Percentiles rank a stretch among this genome's conserved stretches.
phyloP scores from a whole-genome alignment of 1,140 invertebrate genomes.

The Nasonia longicornis region DNA sequence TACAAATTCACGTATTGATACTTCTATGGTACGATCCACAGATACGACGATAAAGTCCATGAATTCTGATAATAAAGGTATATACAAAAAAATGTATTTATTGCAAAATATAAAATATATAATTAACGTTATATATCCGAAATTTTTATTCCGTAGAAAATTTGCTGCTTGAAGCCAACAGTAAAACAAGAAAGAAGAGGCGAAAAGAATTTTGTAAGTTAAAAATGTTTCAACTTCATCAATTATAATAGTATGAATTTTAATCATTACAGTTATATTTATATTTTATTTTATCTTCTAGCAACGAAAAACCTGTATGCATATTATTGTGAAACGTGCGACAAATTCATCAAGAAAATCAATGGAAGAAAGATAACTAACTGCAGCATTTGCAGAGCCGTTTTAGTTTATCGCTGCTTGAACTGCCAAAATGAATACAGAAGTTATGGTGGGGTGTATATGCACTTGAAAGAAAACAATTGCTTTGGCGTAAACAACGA shows the following conservation, averaged over 20 bases:
- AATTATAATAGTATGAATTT: too few species aligned
- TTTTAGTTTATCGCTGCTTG: neutral
- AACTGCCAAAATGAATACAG: neutral
- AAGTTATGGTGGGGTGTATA: neutral
- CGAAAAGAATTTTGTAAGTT: neutral
- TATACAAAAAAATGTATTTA: too few species aligned
- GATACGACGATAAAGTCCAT: neutral
- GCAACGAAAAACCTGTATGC: constrained; percentile 9
- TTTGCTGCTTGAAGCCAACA: neutral
- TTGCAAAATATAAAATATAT: too few species aligned
- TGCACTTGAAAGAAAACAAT: neutral
- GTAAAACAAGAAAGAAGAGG: neutral
- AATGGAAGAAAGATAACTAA: neutral
- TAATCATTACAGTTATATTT: too few species aligned
- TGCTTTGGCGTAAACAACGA: neutral
- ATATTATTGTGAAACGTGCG: neutral
- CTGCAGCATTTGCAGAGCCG: neutral
- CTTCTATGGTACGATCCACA: neutral
- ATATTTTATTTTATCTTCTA: neutral
- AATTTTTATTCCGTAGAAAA: too few species aligned
- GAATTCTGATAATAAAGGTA: too few species aligned
- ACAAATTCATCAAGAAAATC: neutral
- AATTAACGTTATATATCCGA: too few species aligned
- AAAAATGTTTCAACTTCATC: neutral
- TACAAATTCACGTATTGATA: too few species aligned